Evolutionary conservation across 1,140 invertebrate genomes (phyloP).

Genomic region (Magallana angulata): DNA sequence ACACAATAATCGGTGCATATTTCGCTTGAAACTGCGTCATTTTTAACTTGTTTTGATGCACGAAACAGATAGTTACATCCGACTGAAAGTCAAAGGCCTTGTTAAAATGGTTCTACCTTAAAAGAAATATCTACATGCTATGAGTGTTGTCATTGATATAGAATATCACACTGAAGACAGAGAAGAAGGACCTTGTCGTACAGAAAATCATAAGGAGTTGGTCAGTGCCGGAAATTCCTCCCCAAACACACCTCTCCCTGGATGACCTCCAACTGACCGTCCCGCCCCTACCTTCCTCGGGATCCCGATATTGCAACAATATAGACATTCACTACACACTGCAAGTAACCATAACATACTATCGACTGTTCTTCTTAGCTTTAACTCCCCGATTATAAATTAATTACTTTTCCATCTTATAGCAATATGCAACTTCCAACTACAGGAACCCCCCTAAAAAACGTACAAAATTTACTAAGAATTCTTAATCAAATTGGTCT

Average conservation of each 20-base stretch:
- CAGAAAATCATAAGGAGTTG: background rate
- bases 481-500: too few relatives aligned
- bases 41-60: too few relatives aligned
- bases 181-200: background rate
- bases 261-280: background rate
- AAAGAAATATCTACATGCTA: too few relatives aligned
- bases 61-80: too few relatives aligned
- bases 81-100: too few relatives aligned
- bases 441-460: background rate
- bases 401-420: too few relatives aligned
- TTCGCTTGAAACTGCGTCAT: too few relatives aligned
- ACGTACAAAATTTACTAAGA: background rate
- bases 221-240: background rate
- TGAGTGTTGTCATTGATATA: background rate
- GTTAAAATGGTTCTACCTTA: too few relatives aligned
- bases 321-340: background rate
- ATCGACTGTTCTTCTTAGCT: too few relatives aligned
- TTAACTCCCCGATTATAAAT: too few relatives aligned
- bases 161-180: slow-evolving; percentile 1
- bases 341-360: background rate
- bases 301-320: slow-evolving; percentile 13
- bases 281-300: background rate
- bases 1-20: too few relatives aligned
- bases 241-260: background rate
- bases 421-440: too few relatives aligned